Evolutionary conservation across 1,140 invertebrate species (phyloP).

Genomic region (Calephelis virginiensis): DNA sequence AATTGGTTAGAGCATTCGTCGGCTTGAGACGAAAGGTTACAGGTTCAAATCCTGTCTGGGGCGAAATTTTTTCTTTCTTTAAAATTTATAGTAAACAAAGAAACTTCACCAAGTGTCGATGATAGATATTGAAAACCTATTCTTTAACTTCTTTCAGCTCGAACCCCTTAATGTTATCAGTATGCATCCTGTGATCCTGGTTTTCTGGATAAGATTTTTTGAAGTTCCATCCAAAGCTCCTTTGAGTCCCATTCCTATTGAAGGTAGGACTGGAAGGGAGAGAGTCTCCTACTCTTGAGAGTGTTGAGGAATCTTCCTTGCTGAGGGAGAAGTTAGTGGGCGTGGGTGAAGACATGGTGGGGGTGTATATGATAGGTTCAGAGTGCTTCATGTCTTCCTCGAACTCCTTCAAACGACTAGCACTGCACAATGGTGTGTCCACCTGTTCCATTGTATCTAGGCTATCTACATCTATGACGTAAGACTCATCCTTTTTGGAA

Average conservation of each 20-base stretch:
- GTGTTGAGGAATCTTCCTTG: conserved; percentile 47
- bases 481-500: conserved; percentile 57
- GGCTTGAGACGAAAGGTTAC: too few species aligned
- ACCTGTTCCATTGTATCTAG: conserved; percentile 65
- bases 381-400: conserved; percentile 57
- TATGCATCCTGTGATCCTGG: background rate
- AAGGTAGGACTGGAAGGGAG: conserved; percentile 50
- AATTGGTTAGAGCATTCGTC: too few species aligned
- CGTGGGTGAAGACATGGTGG: conserved; percentile 44
- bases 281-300: conserved; percentile 44
- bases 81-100: too few species aligned
- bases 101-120: too few species aligned
- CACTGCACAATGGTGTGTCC: conserved; percentile 71
- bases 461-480: conserved; percentile 59
- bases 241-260: conserved; percentile 50
- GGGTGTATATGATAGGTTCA: conserved; percentile 42
- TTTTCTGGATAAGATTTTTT: conserved; percentile 48
- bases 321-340: conserved; percentile 43
- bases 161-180: conserved; percentile 11
- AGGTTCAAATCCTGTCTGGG: too few species aligned
- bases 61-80: too few species aligned
- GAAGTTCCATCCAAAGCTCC: conserved; percentile 63
- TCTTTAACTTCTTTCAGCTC: conserved; percentile 19
- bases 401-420: conserved; percentile 56
- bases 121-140: background rate